Base-by-base conservation (phyloP, 2,113 vertebrate genomes). In the Corythoichthys haematopterus region DNA sequence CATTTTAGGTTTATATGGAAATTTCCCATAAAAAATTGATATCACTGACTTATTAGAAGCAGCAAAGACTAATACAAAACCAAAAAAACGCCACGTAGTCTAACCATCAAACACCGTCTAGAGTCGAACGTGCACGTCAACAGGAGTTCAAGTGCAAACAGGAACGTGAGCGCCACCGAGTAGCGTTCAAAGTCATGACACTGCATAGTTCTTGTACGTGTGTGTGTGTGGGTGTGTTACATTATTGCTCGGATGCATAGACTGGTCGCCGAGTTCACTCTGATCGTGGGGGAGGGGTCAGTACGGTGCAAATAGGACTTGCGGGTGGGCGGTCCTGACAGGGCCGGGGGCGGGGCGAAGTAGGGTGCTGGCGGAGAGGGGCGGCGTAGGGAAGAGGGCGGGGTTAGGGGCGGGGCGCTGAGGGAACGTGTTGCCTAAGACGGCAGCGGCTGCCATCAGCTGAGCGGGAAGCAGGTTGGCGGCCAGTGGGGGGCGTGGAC, bases 181-280 rank as follows among this genome's bases (percentile, higher is more conserved):
- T 80, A 71, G 72, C 62, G 72, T 12, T 83, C 78, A 65, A 71
- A 70, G 48, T 71, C 82, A 83, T 84, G 81, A 87, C 91, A 92
- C 94, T 98, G 96, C 96, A 98, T 98, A 98, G 96, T 95, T 95
- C 93, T 92, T 91, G 7, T 90, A 28, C 1, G n/a, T n/a, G 87
- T 87, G 85, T 85, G 89, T 89, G 87, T 87, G 85, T 85, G 88
- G 88, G 87, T 86, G 85, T 85, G 89, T 89, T 89, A 93, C 91
- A 93, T 98, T 98, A 97, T 97, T 97, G 96, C 95, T 91, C 93
- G 70, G 75, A 81, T 87, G 85, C 84, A 87, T 84, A 86, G 83
- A 68, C 76, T 37, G 64, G 50, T 38, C 28, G 84, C 79, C 72
- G 69, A 1, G 13, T 68, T 38, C 48, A 16, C 40, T 58, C 66